A percentile compares a stretch with the other conserved stretches of the same genome.
Evolutionary conservation across 2,797 vertebrate genomes (phyloP).

Genomic region (Macropus fuliginosus): DNA sequence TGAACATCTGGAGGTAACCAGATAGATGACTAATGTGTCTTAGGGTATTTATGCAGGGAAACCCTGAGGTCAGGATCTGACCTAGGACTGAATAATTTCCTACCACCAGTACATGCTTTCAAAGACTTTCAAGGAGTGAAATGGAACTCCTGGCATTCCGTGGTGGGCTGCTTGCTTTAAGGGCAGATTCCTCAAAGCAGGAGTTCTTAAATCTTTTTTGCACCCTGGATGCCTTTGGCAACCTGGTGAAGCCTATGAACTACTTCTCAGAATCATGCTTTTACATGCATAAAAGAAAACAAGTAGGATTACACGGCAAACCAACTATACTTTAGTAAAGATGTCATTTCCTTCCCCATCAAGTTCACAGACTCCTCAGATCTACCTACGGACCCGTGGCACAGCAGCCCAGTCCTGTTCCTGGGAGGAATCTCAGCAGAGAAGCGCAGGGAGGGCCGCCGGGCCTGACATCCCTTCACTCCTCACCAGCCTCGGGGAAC

Average conservation of each 20-base stretch:
- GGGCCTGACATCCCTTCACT: not conserved
- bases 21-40: not conserved
- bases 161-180: too few species aligned
- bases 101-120: not conserved
- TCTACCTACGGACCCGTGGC: not conserved
- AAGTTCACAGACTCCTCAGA: not conserved
- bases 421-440: too few species aligned
- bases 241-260: not conserved
- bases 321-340: not conserved
- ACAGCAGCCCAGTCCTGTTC: not conserved
- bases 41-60: not conserved
- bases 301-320: not conserved
- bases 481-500: not conserved
- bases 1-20: not conserved
- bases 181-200: not conserved
- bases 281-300: not conserved
- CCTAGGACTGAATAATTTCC: not conserved
- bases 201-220: not conserved
- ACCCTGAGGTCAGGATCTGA: not conserved
- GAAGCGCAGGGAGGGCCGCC: too few species aligned
- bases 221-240: not conserved
- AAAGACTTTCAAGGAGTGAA: not conserved
- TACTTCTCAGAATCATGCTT: not conserved
- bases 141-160: not conserved
- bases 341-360: not conserved